Evolutionary conservation across 2,888 invertebrate genomes (phyloP), one percentile per base, ranked within the genome.

Genomic region (Drosophila meridionalis): DNA sequence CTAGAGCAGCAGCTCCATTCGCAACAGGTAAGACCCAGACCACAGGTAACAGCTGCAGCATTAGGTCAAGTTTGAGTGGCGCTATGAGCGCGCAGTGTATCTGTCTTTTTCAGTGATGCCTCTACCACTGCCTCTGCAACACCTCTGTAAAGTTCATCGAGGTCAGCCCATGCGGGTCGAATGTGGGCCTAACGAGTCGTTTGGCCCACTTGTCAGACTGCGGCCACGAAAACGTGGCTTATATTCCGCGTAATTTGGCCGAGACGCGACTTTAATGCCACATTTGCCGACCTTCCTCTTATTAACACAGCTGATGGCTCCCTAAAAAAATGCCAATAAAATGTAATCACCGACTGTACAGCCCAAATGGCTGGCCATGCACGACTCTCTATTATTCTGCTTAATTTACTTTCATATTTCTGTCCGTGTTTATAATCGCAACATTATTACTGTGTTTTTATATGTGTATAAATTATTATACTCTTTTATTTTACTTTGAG

Each of bases 181-280:
- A 61, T 61, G 59, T 58, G 45, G 14, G n/a, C 34, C 42, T 14
- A 42, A 56, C 42, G 56, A 56, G 30, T 11, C 56, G 28, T 56
- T 56, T 30, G 56, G 83, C 73, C 67, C 69, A 76, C 79, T 85
- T 63, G 68, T 40, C 55, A 38, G 66, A 48, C 45, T 55, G 62
- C 59, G 60, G 52, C 68, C 70, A 47, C 62, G 32, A 81, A 81
- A 72, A 83, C 88, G 75, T 68, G 69, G 59, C 76, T 67, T 72
- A 71, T 80, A 88, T 85, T 82, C 61, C 71, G 72, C 69, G 77
- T 80, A 84, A 84, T 84, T 85, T 83, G 75, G 68, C 52, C 63
- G 52, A 32, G 38, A 58, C 67, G 66, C 32, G 66, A 36, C 63
- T 76, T 75, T 68, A 58, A 78, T 62, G 57, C 53, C 43, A 53